Base-by-base conservation (phyloP, 2,888 invertebrate species). In the Unio pictorum region DNA sequence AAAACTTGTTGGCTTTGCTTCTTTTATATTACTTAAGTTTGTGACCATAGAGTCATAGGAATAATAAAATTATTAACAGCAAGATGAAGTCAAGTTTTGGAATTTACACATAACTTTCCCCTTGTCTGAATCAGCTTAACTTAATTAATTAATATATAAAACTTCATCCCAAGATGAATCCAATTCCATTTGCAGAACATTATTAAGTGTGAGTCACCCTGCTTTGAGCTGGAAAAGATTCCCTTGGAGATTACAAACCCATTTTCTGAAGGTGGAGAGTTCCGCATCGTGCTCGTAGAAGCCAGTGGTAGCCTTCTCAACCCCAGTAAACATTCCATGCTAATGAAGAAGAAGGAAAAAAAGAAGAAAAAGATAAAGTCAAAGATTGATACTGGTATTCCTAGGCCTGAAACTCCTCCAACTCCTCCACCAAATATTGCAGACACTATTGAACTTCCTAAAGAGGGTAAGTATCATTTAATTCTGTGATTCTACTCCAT, bases 201-300 rank as follows among this genome's bases (percentile, higher is more conserved):
- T 0, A 71, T 88, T 28, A 85, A 87, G 68, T 82, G 82, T 62
- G 87, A 87, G 68, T 81, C 88, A 5, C 88, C 87, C 3, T 88
- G 90, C 68, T 90, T 89, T 72, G 87, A 88, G 67, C 76, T 89
- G 64, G 80, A 86, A 66, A 84, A 83, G 61, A 76, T 89, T 28
- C 70, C 75, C 6, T 54, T 90, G 8, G 82, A 84, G 7, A 81
- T 90, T 26, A 83, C 80, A 30, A 90, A 89, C 69, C 89, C 89
- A 20, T 90, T 89, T 72, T 54, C 75, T n/a, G 83, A 86, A 66
- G 78, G 75, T 18, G 90, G 88, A 18, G 83, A 81, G 34, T 90
- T 90, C 80, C 74, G 82, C 11, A 82, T 90, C 30, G 82, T 86
- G 11, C 78, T 89, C 26, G 84, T 89, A 11, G 89, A 90, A 70